phyloP scores from a whole-genome alignment of 2,113 vertebrate genomes.

The Stigmatopora nigra region DNA sequence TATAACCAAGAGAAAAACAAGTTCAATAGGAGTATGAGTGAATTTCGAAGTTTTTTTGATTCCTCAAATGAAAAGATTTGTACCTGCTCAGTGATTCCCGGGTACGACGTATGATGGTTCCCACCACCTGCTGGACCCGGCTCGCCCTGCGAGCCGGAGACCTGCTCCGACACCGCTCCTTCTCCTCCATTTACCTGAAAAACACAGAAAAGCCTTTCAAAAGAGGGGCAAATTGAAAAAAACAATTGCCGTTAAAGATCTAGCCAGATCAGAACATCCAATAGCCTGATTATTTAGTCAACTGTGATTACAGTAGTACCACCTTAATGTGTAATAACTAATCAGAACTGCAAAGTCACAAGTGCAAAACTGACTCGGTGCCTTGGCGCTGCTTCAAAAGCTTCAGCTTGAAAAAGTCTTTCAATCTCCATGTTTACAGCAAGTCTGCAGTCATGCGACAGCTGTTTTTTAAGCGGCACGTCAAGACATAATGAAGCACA shows the following conservation, averaged over 20 bases:
- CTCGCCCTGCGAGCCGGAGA: slow-evolving; percentile 79
- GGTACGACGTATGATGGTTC: slow-evolving; percentile 88
- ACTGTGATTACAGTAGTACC: slow-evolving; percentile 21
- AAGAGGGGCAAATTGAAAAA: no score
- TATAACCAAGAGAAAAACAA: not conserved
- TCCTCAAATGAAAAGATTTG: not conserved
- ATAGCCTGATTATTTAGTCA: slow-evolving; percentile 30
- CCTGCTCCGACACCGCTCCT: slow-evolving; percentile 81
- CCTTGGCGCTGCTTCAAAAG: slow-evolving; percentile 15
- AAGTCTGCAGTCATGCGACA: slow-evolving; percentile 33
- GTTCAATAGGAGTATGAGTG: not conserved
- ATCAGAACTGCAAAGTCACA: slow-evolving; percentile 29
- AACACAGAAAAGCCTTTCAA: slow-evolving; percentile 10
- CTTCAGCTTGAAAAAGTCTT: slow-evolving; percentile 11
- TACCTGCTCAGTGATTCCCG: slow-evolving; percentile 84
- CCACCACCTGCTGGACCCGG: slow-evolving; percentile 93
- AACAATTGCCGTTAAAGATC: no score
- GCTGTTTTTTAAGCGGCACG: slow-evolving; percentile 29
- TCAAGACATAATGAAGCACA: slow-evolving; percentile 32
- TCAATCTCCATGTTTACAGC: slow-evolving; percentile 6
- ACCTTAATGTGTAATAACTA: slow-evolving; percentile 38
- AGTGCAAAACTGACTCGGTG: not conserved
- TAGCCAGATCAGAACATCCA: slow-evolving; percentile 15
- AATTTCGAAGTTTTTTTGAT: not conserved
- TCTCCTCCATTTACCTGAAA: slow-evolving; percentile 95